Base-by-base conservation (phyloP, 2,888 invertebrate species). In the Perizoma affinitatum region DNA sequence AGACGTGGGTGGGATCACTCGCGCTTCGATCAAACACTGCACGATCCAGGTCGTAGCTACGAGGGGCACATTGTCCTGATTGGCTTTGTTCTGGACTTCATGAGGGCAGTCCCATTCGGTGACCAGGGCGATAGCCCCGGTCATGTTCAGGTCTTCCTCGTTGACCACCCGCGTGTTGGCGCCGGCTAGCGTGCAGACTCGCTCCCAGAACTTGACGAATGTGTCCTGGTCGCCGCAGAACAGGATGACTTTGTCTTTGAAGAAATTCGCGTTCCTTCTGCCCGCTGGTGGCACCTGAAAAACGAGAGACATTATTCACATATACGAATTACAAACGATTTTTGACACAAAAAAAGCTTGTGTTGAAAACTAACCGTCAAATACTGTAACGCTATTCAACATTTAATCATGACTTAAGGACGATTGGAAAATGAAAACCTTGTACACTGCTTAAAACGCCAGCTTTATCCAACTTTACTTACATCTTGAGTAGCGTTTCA, bases 31-130 rank as follows among this genome's bases (percentile, higher is more conserved):
- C 43, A 96, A 84, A 69, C 94, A 94, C 72, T 96, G 95, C 5
- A 95, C 92, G 0, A 96, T 87, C 96, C 96, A 96, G 2, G 93
- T 93, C 0, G 95, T 94, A 0, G 95, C 94, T 0, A 96, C 94
- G 0, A 96, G 73, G 0, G 96, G 95, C n/a, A 94, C 88, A 58
- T 88, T 91, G 72, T 94, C 93, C 54, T 93, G 87, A 56, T 90
- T 87, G 0, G 95, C 95, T 60, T 90, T 91, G 62, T 91, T 91
- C 51, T 91, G 91, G 0, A 91, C 83, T 54, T 93, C 93, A 58
- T 93, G 88, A 0, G 95, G 94, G 67, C 95, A 95, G 54, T 93
- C 93, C 71, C 83, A 87, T 64, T 95, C 95, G 0, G 95, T 93
- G n/a, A 96, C 90, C 7, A 95, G 84, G 0, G 93, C 93, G 0